Conservation (phyloP, 1,140 invertebrate genomes). For the Caenorhabditis remanei region DNA sequence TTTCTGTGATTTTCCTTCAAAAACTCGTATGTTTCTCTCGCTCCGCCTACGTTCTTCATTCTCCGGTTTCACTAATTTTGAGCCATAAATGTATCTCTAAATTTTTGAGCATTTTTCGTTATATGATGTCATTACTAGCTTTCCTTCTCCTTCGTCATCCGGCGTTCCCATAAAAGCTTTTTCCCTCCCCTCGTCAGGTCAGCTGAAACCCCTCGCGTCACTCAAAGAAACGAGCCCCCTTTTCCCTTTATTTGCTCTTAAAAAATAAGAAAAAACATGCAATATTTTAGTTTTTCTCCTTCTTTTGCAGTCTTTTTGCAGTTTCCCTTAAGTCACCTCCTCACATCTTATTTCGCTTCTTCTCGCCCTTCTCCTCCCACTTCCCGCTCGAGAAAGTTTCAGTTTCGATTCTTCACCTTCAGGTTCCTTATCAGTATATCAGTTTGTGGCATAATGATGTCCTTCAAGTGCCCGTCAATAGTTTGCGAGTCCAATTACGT, state of each 20-base stretch:
- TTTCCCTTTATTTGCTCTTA: background rate
- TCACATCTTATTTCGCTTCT: no score
- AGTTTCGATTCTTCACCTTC: background rate
- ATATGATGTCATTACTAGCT: no score
- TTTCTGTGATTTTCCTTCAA: no score
- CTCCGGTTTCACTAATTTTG: no score
- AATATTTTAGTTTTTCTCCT: no score
- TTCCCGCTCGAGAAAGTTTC: background rate
- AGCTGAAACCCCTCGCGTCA: background rate
- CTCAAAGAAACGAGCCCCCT: background rate
- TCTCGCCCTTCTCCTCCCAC: background rate
- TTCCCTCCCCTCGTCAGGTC: background rate
- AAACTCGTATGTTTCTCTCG: no score
- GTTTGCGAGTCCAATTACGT: background rate
- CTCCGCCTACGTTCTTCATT: no score
- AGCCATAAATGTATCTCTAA: no score
- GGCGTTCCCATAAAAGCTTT: background rate
- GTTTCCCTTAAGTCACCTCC: background rate
- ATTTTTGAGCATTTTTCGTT: no score
- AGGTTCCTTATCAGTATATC: background rate
- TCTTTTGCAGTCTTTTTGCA: background rate
- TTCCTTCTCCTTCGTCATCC: no score
- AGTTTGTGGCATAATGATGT: background rate
- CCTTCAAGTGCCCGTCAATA: slow-evolving; percentile 9
- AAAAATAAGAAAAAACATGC: background rate